Evolutionary conservation across 2,113 vertebrate species (phyloP).

Genomic region (Lamprologus lemairii): DNA sequence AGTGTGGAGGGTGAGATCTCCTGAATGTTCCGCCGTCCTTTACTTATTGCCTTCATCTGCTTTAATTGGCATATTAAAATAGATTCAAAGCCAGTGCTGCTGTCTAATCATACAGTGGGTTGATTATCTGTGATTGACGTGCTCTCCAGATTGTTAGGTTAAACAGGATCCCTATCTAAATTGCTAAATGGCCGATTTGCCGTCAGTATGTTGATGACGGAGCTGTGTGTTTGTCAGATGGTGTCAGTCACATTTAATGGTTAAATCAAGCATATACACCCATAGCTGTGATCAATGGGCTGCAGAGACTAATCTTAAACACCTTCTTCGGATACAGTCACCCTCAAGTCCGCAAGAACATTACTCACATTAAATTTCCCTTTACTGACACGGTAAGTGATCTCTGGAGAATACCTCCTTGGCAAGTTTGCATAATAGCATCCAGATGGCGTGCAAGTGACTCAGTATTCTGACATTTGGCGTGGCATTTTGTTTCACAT

Average conservation of each 20-base stretch:
- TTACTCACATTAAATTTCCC: conserved; percentile 35
- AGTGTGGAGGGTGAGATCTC: not conserved
- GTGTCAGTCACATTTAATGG: conserved; percentile 19
- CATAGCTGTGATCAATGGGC: not conserved
- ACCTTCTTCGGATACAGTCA: not conserved
- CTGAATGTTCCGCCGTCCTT: not conserved
- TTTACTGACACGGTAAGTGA: conserved; percentile 10
- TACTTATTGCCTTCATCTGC: not conserved
- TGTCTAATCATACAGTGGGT: not conserved
- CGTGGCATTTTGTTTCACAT: conserved; percentile 59
- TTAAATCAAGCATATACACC: not conserved
- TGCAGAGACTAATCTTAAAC: not conserved
- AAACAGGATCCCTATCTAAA: conserved; percentile 28
- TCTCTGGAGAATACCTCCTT: conserved; percentile 57
- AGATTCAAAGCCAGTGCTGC: not conserved
- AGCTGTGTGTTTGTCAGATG: conserved; percentile 29
- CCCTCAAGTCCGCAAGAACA: not conserved
- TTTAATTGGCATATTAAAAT: not conserved
- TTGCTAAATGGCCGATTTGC: conserved; percentile 37
- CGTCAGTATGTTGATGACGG: conserved; percentile 12
- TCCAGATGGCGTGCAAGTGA: conserved; percentile 71
- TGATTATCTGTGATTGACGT: conserved; percentile 49
- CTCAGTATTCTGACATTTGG: conserved; percentile 72
- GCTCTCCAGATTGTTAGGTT: conserved; percentile 37
- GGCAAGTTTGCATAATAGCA: conserved; percentile 59